These are phyloP conservation scores for Drosophila tsacasi DNA, from an alignment of 1,140 invertebrate species.

Conservation along the genomic window DNA sequence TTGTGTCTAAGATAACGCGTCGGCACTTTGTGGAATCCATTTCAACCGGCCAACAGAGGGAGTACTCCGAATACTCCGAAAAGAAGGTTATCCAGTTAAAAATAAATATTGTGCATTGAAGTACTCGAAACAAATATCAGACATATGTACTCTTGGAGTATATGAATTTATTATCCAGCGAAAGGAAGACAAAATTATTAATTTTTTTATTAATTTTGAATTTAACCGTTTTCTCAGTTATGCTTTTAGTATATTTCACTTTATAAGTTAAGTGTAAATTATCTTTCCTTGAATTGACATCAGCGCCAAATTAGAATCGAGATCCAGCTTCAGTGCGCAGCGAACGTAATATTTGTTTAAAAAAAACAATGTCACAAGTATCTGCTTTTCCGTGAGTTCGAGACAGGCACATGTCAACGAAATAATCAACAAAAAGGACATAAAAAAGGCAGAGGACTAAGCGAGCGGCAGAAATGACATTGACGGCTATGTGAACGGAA, in stretches of 20 bases:
- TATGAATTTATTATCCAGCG: not conserved
- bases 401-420: constrained; percentile 70
- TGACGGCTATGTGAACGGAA: constrained; percentile 79
- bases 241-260: not conserved
- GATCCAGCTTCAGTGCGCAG: not conserved
- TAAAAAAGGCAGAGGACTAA: constrained; percentile 53
- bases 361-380: constrained; percentile 13
- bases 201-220: not conserved
- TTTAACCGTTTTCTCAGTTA: not conserved
- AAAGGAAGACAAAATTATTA: not conserved
- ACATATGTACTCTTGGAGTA: not conserved
- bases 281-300: not conserved
- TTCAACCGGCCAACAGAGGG: not conserved
- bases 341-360: constrained; percentile 15
- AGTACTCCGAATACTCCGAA: constrained; percentile 7
- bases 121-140: not conserved
- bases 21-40: not conserved
- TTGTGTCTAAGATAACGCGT: not conserved
- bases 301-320: not conserved
- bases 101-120: not conserved
- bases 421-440: constrained; percentile 78
- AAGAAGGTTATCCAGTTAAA: not conserved
- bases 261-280: not conserved
- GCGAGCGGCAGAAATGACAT: constrained; percentile 78
- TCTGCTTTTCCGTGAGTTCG: not conserved